Percentiles rank a stretch among this genome's conserved stretches.
Conservation (phyloP, 2,888 invertebrate genomes). For the Rotaria magnacalcarata region DNA sequence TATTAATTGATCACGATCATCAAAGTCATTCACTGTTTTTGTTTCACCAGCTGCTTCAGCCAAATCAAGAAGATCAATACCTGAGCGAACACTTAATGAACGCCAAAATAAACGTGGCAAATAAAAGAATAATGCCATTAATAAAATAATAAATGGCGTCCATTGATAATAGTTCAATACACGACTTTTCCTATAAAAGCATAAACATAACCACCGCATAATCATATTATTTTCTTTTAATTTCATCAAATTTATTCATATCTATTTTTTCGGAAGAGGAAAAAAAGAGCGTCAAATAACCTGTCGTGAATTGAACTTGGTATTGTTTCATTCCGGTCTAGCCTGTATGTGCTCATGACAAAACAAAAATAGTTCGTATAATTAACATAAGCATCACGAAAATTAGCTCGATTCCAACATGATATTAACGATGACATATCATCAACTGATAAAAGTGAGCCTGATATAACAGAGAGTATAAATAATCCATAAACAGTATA, state of each 20-base stretch:
- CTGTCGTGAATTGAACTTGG: not conserved
- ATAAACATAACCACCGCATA: not conserved
- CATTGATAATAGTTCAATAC: constrained; percentile 33
- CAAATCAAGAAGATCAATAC: constrained; percentile 27
- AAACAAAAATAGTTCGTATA: constrained; percentile 19
- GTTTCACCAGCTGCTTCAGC: constrained; percentile 19
- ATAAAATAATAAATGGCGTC: constrained; percentile 31
- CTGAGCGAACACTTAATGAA: constrained; percentile 25
- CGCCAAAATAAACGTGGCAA: constrained; percentile 30
- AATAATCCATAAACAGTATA: not conserved
- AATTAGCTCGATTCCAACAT: constrained; percentile 24
- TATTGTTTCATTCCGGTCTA: not conserved
- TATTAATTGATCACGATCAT: constrained; percentile 25
- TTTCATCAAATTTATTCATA: not conserved
- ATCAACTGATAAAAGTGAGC: not conserved
- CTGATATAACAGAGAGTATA: not conserved
- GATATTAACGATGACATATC: not conserved
- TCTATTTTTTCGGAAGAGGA: too few species aligned
- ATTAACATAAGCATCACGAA: not conserved
- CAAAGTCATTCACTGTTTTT: constrained; percentile 4
- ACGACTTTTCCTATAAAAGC: not conserved
- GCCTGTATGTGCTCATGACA: not conserved
- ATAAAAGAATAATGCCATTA: constrained; percentile 31
- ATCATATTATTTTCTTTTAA: not conserved
- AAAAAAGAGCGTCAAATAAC: not conserved